Evolutionary conservation across 2,113 vertebrate genomes (phyloP).

Genomic region (Chrysemys picta): DNA sequence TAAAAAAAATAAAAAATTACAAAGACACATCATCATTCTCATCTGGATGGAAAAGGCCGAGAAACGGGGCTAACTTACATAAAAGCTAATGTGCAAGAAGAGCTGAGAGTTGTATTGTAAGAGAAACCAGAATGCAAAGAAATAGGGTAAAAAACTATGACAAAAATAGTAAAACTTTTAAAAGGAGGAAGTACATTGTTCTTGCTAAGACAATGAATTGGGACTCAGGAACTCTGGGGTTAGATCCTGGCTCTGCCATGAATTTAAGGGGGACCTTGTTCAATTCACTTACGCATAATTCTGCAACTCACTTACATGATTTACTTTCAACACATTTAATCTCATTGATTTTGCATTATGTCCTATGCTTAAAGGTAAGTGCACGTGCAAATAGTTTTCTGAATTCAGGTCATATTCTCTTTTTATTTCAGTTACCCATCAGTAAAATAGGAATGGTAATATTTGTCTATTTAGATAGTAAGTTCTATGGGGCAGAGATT

Average conservation of each 20-base stretch:
- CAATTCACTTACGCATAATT: not conserved
- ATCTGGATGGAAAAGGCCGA: conserved; percentile 1
- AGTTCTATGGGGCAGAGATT: not conserved
- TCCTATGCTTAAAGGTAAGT: not conserved
- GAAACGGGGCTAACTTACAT: not conserved
- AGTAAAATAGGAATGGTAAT: not conserved
- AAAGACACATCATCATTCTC: not conserved
- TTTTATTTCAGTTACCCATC: accelerated
- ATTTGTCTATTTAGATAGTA: not conserved
- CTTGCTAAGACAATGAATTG: not conserved
- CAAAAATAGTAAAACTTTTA: not conserved
- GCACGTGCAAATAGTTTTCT: not conserved
- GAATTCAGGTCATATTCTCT: not conserved
- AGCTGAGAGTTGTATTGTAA: not conserved
- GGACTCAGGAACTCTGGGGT: not conserved
- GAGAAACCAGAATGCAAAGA: not conserved
- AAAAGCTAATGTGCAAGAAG: not conserved
- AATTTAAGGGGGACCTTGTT: not conserved
- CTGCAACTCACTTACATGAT: not conserved
- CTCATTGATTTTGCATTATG: not conserved
- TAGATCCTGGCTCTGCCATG: not conserved
- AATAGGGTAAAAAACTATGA: not conserved
- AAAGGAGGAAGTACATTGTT: not conserved
- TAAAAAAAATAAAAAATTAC: not conserved
- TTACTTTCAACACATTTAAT: not conserved